These are phyloP conservation scores for Anser cygnoides DNA, from an alignment of 2,113 vertebrate genomes.

Conservation along the genomic window DNA sequence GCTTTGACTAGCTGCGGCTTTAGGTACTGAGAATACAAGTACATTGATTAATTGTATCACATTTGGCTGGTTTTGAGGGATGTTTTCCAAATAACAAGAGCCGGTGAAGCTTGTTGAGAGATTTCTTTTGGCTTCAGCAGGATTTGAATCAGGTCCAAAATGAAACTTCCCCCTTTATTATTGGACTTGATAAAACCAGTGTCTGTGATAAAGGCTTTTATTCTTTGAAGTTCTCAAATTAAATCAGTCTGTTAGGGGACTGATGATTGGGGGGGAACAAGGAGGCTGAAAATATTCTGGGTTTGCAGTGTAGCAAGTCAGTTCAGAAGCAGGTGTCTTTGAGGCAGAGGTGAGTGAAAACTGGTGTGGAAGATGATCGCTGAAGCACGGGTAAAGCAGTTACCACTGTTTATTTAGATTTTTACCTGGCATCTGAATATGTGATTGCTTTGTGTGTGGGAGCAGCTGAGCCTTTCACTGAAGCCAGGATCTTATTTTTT, in stretches of 20 bases:
- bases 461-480: background rate
- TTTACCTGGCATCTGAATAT: background rate
- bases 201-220: background rate
- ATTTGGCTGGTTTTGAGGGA: background rate
- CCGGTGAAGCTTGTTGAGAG: background rate
- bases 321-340: background rate
- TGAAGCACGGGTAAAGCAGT: background rate
- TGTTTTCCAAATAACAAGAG: background rate
- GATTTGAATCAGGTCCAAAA: background rate
- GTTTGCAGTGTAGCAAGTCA: background rate
- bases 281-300: background rate
- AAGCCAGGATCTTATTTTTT: background rate
- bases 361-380: background rate
- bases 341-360: background rate
- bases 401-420: background rate
- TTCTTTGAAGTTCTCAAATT: constrained; percentile 25
- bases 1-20: background rate
- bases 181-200: background rate
- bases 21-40: background rate
- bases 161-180: background rate
- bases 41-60: background rate
- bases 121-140: constrained; percentile 11
- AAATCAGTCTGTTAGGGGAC: background rate
- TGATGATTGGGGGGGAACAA: background rate
- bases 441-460: background rate